A percentile compares a stretch with the other conserved stretches of the same genome.
These are phyloP conservation scores for Labroides dimidiatus DNA, from an alignment of 2,797 vertebrate species.

Conservation along the genomic window DNA sequence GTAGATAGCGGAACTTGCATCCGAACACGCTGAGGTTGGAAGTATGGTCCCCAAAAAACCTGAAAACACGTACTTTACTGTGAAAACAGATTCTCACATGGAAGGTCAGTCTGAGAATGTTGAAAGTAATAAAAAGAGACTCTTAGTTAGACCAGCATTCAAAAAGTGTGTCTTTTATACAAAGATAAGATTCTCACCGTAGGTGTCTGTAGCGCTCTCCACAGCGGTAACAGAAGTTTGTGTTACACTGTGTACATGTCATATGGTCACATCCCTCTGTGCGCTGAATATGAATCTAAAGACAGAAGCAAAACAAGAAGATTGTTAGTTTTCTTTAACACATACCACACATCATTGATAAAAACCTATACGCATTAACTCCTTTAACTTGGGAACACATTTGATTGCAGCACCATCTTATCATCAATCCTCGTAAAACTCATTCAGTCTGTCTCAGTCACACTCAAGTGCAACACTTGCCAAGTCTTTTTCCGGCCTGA, in stretches of 20 bases:
- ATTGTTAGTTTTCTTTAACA: not conserved
- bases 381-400: not conserved
- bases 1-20: slow-evolving; percentile 99
- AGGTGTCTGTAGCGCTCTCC: slow-evolving; percentile 96
- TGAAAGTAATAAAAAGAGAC: not conserved
- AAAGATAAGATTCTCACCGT: slow-evolving; percentile 63
- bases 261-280: slow-evolving; percentile 99
- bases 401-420: not conserved
- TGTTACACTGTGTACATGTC: slow-evolving; percentile 98
- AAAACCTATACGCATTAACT: not conserved
- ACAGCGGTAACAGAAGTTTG: slow-evolving; percentile 99
- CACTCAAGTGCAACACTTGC: too few relatives aligned
- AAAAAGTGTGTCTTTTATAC: too few relatives aligned
- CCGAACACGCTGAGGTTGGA: slow-evolving; percentile 99
- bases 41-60: slow-evolving; percentile 97
- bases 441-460: not conserved
- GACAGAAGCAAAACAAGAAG: not conserved
- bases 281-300: slow-evolving; percentile 97
- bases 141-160: too few relatives aligned
- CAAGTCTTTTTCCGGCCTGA: not conserved
- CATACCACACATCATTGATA: not conserved
- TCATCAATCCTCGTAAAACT: not conserved
- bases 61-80: slow-evolving; percentile 26
- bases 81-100: not conserved
- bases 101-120: not conserved